Evolutionary conservation across 2,888 invertebrate genomes (phyloP), one percentile per base, ranked within the genome.

Genomic region (Thymelicus sylvestris): DNA sequence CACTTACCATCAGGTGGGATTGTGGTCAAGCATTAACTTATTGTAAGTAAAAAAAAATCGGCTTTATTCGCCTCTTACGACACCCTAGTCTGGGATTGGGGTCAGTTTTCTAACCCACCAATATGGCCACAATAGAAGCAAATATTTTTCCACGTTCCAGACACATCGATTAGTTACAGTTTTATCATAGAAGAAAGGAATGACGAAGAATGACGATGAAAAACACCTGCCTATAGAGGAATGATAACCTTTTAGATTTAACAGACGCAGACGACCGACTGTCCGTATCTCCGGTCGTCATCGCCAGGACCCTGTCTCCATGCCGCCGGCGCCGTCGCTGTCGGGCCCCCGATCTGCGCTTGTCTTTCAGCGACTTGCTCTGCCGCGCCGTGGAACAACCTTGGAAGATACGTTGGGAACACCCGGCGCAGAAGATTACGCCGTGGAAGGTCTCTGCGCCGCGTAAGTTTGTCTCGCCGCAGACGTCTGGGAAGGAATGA

Each of bases 401-500:
- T 73, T 86, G 85, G 78, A 92, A 92, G 13, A 92, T 92, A 10
- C 91, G 81, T 62, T 87, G 81, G 0, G 90, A 86, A 66, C 92
- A 92, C 6, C 82, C 80, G 6, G 76, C 80, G 74, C 92, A 92
- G 77, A 92, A 91, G 75, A 92, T 89, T 0, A 89, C 88, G 0
- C 92, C 92, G 75, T 86, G 84, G 76, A 92, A 92, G 2, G 88
- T 78, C 62, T 92, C 91, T 0, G 90, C 91, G 57, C 87, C 79
- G 0, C 74, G 79, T 0, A 92, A 81, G 48, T 92, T 76, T 0
- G 86, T 88, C 72, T 92, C 92, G 44, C 87, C 88, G 81, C 92
- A 92, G 0, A 92, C 87, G 63, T 87, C 92, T 92, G 77, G 38
- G 15, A 15, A 4, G 10, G 12, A 12, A 44, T 12, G 12, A 41